Base-by-base conservation (phyloP, 2,113 vertebrate species). In the Turdus rufiventris region DNA sequence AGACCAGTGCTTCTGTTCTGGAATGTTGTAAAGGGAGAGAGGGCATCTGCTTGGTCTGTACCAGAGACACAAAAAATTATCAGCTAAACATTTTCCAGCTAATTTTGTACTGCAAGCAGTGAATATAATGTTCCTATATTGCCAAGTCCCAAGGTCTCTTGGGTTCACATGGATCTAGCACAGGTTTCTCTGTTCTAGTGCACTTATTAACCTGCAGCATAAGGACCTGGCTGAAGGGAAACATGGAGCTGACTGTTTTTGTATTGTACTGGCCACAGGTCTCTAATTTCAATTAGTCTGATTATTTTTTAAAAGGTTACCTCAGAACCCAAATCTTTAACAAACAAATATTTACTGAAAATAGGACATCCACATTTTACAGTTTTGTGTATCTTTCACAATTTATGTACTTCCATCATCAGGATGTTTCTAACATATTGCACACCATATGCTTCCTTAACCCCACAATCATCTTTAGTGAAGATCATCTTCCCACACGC, bases 371-470 rank as follows among this genome's bases (percentile, higher is more conserved):
- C 1, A 0, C 33, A 60, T 81, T 88, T 73, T 88, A 72, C 50
- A 81, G 65, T 62, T 86, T 74, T 86, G 11, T 74, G 38, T 70
- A 67, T 81, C 43, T 92, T 86, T 91, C 76, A 86, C 76, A 67
- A 83, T 88, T 86, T 81, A 86, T 33, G 40, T 76, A 33, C 12
- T 66, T 84, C 43, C n/a, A 56, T 86, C 60, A 73, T 62, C 67
- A 93, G 92, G 72, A 88, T 77, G 24, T 73, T 88, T 88, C 31
- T 60, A 86, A 74, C 83, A 95, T 88, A 86, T 84, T 96, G 79
- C 24, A 67, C 20, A 38, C 38, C 91, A 88, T 96, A 92, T 80
- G 85, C 54, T 94, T 93, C 51, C 51, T 80, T 84, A 77, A 90
- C 65, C 61, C n/a, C 14, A 26, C 47, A 40, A 16, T 73, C 56